Conservation (phyloP, 2,113 vertebrate species). For the Raja brachyura region DNA sequence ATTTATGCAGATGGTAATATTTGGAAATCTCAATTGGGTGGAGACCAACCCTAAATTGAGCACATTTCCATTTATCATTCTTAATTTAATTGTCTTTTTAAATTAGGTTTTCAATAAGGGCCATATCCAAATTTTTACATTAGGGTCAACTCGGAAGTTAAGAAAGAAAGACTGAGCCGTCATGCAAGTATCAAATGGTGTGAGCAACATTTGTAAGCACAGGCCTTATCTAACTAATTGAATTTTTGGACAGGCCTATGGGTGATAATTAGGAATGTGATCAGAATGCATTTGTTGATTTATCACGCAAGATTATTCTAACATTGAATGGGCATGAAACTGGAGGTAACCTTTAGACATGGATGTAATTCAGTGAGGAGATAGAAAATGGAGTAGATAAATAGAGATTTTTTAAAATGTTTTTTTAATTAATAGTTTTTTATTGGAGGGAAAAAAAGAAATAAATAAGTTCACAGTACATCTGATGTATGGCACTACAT, state of each 20-base stretch:
- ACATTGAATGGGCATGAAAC: not conserved
- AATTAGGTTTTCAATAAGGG: not conserved
- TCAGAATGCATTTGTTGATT: not conserved
- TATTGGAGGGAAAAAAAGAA: too few species aligned
- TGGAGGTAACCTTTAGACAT: not conserved
- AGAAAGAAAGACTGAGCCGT: not conserved
- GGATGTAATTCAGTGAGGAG: not conserved
- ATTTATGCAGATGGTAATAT: not conserved
- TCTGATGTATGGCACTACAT: too few species aligned
- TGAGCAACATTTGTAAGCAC: not conserved
- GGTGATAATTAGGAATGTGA: not conserved
- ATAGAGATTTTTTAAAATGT: too few species aligned
- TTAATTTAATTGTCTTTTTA: not conserved
- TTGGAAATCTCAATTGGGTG: not conserved
- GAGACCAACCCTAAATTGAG: not conserved
- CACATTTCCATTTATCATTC: not conserved
- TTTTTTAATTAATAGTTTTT: too few species aligned
- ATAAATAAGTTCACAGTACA: too few species aligned
- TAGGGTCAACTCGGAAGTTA: not conserved
- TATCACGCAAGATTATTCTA: not conserved
- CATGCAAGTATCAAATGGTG: not conserved
- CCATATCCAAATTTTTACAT: not conserved
- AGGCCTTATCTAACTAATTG: not conserved
- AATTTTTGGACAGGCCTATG: not conserved
- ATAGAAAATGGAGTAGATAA: not conserved